A percentile compares a stretch with the other conserved stretches of the same genome.
Evolutionary conservation across 1,140 invertebrate species (phyloP).

Genomic region (Wasmannia auropunctata): DNA sequence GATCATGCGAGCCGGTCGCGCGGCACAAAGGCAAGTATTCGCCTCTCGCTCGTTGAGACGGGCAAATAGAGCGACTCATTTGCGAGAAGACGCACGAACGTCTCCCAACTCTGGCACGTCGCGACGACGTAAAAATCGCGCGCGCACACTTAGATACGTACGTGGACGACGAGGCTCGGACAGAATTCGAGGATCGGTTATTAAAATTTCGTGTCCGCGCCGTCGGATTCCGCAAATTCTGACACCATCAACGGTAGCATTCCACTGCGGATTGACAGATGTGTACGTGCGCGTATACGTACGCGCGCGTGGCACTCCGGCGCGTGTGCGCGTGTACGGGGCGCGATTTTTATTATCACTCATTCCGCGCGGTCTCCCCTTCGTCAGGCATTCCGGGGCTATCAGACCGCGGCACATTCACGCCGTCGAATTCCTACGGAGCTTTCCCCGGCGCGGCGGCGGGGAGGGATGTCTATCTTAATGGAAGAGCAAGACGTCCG

Average conservation of each 20-base stretch:
- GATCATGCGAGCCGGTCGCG: slow-evolving; percentile 24
- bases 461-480: slow-evolving; percentile 50
- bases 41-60: neutral
- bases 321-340: neutral
- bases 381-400: slow-evolving; percentile 19
- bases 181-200: neutral
- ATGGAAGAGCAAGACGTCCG: slow-evolving; percentile 51
- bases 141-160: neutral
- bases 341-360: slow-evolving; percentile 65
- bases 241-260: slow-evolving; percentile 16
- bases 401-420: slow-evolving; percentile 25
- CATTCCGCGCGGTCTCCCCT: slow-evolving; percentile 24
- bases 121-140: neutral
- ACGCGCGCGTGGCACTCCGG: no score
- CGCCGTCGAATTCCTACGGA: slow-evolving; percentile 51
- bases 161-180: neutral
- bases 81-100: neutral
- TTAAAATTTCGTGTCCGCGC: slow-evolving; percentile 11
- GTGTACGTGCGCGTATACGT: neutral
- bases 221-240: slow-evolving; percentile 18
- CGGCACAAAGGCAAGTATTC: neutral
- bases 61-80: no score
- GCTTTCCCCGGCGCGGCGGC: slow-evolving; percentile 29
- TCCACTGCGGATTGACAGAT: neutral
- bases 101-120: neutral